These are phyloP conservation scores for Thelaira solivaga DNA, from an alignment of 2,888 invertebrate genomes.

Conservation along the genomic window DNA sequence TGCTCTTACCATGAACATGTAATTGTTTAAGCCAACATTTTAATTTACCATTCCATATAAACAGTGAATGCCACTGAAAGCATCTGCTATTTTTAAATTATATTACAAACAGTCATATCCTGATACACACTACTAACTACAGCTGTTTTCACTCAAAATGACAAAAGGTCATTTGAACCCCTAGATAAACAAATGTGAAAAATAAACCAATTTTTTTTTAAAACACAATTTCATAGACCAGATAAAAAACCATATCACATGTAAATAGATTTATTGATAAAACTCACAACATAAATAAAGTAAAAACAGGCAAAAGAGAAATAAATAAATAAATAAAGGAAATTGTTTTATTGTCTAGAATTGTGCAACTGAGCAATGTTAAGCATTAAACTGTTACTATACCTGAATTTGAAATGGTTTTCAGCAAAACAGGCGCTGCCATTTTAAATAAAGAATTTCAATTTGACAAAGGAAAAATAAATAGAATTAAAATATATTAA, in stretches of 20 bases:
- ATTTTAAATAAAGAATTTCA: neutral
- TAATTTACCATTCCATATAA: neutral
- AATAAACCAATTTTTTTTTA: neutral
- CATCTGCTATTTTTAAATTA: slow-evolving; percentile 9
- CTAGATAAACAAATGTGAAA: neutral
- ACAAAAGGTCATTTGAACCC: neutral
- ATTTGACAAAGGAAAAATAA: neutral
- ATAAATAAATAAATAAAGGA: neutral
- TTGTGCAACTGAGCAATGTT: neutral
- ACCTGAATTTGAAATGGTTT: slow-evolving; percentile 35
- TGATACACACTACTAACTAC: neutral
- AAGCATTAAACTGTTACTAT: neutral
- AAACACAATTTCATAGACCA: neutral
- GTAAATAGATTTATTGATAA: slow-evolving; percentile 2
- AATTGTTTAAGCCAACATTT: no score
- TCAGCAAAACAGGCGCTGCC: neutral
- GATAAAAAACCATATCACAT: neutral
- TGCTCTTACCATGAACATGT: no score
- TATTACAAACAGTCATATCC: neutral
- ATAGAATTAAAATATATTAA: neutral
- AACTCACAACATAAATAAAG: neutral
- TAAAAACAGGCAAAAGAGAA: no score
- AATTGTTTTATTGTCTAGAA: neutral
- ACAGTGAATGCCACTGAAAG: neutral
- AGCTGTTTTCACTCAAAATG: slow-evolving; percentile 1